Percentiles rank a stretch among this genome's conserved stretches.
phyloP scores from a whole-genome alignment of 2,797 vertebrate genomes.

The Melanogrammus aeglefinus region DNA sequence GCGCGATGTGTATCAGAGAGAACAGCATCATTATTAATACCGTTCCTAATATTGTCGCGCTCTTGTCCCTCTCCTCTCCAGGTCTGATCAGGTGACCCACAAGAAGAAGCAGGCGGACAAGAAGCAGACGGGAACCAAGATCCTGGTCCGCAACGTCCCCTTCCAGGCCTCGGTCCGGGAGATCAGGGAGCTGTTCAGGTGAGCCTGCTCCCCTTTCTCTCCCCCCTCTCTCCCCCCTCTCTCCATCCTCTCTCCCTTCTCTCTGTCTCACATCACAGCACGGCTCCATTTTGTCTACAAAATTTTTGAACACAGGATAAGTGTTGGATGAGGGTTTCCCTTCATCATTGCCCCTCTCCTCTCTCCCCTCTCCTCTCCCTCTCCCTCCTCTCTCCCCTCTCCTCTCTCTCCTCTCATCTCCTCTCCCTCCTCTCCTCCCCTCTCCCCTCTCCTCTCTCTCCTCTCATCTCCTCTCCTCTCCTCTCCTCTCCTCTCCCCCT shows the following conservation, averaged over 20 bases:
- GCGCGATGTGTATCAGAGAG: background rate
- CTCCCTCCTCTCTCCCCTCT: too few relatives aligned
- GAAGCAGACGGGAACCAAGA: slow-evolving; percentile 91
- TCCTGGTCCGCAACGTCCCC: slow-evolving; percentile 93
- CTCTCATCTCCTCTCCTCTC: too few relatives aligned
- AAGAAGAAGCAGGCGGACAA: slow-evolving; percentile 81
- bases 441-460: too few relatives aligned
- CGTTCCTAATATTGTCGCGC: too few relatives aligned
- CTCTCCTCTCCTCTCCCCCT: too few relatives aligned
- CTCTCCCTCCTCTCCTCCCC: too few relatives aligned
- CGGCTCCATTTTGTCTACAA: background rate
- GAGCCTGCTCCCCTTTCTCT: background rate
- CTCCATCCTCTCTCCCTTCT: background rate
- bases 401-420: too few relatives aligned
- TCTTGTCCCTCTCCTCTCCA: slow-evolving; percentile 45
- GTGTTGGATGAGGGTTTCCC: background rate
- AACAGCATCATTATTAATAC: too few relatives aligned
- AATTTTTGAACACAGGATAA: background rate
- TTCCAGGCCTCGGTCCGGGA: slow-evolving; percentile 89
- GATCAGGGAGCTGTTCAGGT: slow-evolving; percentile 95
- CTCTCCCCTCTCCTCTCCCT: too few relatives aligned
- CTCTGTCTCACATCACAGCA: background rate
- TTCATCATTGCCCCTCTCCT: background rate
- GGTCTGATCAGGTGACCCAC: slow-evolving; percentile 60
- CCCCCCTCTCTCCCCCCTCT: too few relatives aligned